Percentiles rank a stretch among this genome's conserved stretches.
phyloP scores from a whole-genome alignment of 2,797 vertebrate genomes.

The Pristis pectinata region DNA sequence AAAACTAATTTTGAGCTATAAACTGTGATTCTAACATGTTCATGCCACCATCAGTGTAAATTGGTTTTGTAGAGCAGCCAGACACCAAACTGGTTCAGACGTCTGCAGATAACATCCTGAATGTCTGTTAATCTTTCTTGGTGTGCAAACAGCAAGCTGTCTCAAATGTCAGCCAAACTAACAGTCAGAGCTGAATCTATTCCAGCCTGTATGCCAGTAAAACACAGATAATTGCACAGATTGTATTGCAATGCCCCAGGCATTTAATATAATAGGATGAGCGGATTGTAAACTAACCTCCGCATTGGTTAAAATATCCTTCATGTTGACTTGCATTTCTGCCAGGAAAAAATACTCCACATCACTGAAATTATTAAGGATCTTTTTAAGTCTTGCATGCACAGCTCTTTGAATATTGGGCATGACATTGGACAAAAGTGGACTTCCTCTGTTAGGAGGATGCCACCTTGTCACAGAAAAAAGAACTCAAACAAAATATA shows the following conservation, averaged over 20 bases:
- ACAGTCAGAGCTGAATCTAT: constrained; percentile 10
- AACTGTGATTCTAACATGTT: constrained; percentile 22
- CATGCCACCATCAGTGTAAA: constrained; percentile 2
- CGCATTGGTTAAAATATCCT: constrained; percentile 1
- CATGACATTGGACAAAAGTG: background rate
- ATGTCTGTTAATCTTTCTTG: constrained; percentile 33
- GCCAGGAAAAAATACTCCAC: background rate
- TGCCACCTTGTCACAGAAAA: no score
- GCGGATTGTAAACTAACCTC: background rate
- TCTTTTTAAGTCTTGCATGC: background rate
- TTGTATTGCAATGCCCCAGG: constrained; percentile 7
- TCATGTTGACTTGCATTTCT: constrained; percentile 2
- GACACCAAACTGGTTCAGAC: constrained; percentile 25
- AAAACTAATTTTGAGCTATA: constrained; percentile 10
- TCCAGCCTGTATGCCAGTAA: constrained; percentile 21
- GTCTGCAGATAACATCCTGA: background rate
- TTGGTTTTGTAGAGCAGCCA: background rate
- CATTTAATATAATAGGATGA: background rate
- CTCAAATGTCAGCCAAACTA: constrained; percentile 11
- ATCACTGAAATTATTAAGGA: background rate
- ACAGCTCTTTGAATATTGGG: background rate
- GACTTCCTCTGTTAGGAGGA: background rate
- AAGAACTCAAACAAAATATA: no score
- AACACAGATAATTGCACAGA: constrained; percentile 15
- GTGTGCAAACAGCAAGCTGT: background rate